These are phyloP conservation scores for Siderastrea radians DNA, from an alignment of 92 coral and sea anemone genomes.

Conservation along the genomic window DNA sequence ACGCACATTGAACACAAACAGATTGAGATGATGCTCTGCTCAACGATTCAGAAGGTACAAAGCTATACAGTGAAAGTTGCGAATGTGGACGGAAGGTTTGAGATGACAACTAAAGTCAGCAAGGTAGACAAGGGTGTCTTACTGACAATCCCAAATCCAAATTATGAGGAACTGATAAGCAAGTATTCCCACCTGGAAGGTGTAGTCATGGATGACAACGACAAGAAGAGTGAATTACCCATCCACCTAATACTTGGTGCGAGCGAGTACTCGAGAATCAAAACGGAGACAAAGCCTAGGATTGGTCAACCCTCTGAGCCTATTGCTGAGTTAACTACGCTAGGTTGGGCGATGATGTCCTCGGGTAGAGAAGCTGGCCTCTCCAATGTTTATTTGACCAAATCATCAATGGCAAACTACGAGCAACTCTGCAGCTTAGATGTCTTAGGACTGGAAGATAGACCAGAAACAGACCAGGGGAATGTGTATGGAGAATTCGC, in stretches of 20 bases:
- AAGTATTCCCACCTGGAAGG: constrained; percentile 50
- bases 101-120: constrained; percentile 31
- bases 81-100: constrained; percentile 50
- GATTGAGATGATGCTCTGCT: neutral
- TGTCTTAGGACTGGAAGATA: constrained; percentile 70
- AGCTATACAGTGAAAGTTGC: neutral
- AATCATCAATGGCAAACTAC: constrained; percentile 58
- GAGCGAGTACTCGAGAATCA: constrained; percentile 72
- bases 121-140: constrained; percentile 55
- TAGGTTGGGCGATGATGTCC: constrained; percentile 72
- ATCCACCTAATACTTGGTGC: constrained; percentile 71
- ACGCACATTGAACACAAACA: neutral
- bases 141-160: constrained; percentile 55
- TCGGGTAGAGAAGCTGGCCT: constrained; percentile 57
- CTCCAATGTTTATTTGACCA: constrained; percentile 34
- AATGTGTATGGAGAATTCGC: constrained; percentile 59
- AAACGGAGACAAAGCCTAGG: constrained; percentile 58
- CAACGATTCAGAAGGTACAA: neutral
- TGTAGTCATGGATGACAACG: constrained; percentile 45
- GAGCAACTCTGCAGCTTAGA: constrained; percentile 65
- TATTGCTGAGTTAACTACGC: constrained; percentile 60
- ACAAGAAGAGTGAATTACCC: constrained; percentile 45
- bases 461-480: constrained; percentile 60
- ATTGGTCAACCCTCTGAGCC: constrained; percentile 65
- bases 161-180: constrained; percentile 51